Percentiles rank a stretch among this genome's conserved stretches.
These are phyloP conservation scores for Diarsia mendica DNA, from an alignment of 2,888 invertebrate species.

Conservation along the genomic window DNA sequence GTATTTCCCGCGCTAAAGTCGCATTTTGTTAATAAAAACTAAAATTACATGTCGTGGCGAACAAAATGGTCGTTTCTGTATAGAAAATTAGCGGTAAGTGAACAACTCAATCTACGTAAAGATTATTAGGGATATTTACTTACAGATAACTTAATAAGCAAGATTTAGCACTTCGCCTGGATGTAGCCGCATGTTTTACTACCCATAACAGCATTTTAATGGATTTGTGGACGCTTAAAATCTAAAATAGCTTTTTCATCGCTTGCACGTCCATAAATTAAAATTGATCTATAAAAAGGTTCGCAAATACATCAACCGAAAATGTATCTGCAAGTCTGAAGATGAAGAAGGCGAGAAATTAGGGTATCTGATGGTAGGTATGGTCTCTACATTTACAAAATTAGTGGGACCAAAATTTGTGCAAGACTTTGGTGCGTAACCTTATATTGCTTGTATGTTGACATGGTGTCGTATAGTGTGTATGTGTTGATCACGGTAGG, in stretches of 20 bases:
- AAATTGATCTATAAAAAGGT: constrained; percentile 62
- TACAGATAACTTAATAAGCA: constrained; percentile 79
- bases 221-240: constrained; percentile 70
- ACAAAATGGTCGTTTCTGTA: constrained; percentile 67
- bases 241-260: constrained; percentile 67
- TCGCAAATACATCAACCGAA: constrained; percentile 1
- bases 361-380: background rate
- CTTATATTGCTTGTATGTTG: constrained; percentile 33
- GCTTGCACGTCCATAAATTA: constrained; percentile 67
- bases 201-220: constrained; percentile 75
- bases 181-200: constrained; percentile 72
- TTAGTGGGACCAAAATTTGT: background rate
- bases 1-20: constrained; percentile 45
- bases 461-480: constrained; percentile 36
- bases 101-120: constrained; percentile 70
- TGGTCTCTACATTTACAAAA: background rate
- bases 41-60: constrained; percentile 61
- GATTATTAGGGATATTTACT: constrained; percentile 75
- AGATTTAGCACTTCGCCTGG: constrained; percentile 75
- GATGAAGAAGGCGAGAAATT: no score
- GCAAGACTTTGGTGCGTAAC: constrained; percentile 9
- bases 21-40: constrained; percentile 62
- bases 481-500: constrained; percentile 61
- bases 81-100: constrained; percentile 69
- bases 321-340: background rate